Evolutionary conservation across 2,888 invertebrate genomes (phyloP).

Genomic region (Nomada fucata): DNA sequence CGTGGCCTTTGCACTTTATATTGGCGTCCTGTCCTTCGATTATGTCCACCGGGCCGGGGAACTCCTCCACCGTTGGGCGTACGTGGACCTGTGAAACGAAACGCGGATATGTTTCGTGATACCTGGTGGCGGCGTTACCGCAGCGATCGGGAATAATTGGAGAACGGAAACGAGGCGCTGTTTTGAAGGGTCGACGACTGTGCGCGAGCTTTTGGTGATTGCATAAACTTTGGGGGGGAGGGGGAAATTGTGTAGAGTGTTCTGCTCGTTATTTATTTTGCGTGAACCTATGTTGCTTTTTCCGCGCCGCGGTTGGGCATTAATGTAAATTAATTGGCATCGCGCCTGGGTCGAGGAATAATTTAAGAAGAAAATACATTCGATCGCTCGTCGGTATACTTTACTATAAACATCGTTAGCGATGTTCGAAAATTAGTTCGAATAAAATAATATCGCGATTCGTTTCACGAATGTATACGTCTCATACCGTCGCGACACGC

Average conservation of each 20-base stretch:
- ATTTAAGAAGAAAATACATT: too few relatives aligned
- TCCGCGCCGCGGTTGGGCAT: too few relatives aligned
- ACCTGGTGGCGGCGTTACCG: constrained; percentile 18
- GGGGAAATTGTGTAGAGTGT: background rate
- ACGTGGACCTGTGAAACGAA: constrained; percentile 87
- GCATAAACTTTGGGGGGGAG: background rate
- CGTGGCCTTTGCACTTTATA: constrained; percentile 91
- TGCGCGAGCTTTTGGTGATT: background rate
- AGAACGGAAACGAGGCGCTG: background rate
- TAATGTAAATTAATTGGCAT: too few relatives aligned
- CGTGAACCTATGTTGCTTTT: background rate
- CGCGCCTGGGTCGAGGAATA: too few relatives aligned
- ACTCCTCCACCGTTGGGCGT: constrained; percentile 89
- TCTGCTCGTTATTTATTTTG: background rate
- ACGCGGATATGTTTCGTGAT: constrained; percentile 32
- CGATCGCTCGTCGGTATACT: too few relatives aligned
- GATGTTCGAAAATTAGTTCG: too few relatives aligned
- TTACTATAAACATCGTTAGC: too few relatives aligned
- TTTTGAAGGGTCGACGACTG: too few relatives aligned
- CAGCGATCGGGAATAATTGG: constrained; percentile 32
- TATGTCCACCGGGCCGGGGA: constrained; percentile 88
- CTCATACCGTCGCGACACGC: too few relatives aligned
- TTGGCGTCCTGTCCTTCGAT: constrained; percentile 92
- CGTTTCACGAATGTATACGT: too few relatives aligned
- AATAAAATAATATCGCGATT: too few relatives aligned